phyloP scores from a whole-genome alignment of 2,797 vertebrate species.

The Ambastaia sidthimunki region DNA sequence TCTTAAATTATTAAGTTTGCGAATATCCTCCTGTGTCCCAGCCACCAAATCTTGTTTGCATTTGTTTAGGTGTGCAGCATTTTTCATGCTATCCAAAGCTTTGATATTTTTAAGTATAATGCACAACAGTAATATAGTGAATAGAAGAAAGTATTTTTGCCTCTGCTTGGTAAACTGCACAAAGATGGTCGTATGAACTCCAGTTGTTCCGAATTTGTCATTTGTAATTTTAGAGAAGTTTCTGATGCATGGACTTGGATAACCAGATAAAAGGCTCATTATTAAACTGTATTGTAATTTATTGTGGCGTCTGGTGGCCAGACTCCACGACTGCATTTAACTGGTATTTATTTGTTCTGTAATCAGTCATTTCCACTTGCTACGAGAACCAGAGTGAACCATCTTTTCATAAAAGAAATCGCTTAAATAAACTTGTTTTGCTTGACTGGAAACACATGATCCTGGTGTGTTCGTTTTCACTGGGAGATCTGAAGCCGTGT shows the following conservation, averaged over 20 bases:
- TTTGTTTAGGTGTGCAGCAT: slow-evolving; percentile 12
- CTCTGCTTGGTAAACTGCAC: not conserved
- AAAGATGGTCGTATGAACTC: slow-evolving; percentile 2
- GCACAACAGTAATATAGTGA: not conserved
- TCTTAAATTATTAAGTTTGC: slow-evolving; percentile 27
- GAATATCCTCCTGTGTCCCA: slow-evolving; percentile 2
- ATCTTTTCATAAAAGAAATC: slow-evolving; percentile 53
- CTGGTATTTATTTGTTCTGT: slow-evolving; percentile 72
- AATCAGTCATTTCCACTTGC: slow-evolving; percentile 64
- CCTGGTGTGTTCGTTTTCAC: slow-evolving; percentile 31
- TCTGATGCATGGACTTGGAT: slow-evolving; percentile 16
- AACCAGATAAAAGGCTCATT: slow-evolving; percentile 55
- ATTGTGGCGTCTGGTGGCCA: slow-evolving; percentile 71
- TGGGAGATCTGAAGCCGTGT: slow-evolving; percentile 30
- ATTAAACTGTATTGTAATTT: slow-evolving; percentile 72
- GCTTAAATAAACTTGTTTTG: slow-evolving; percentile 56
- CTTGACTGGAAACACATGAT: slow-evolving; percentile 66
- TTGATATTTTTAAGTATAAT: not conserved
- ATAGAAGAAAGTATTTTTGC: not conserved
- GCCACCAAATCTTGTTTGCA: slow-evolving; percentile 1
- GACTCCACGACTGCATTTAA: slow-evolving; percentile 72
- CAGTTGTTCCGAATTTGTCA: not conserved
- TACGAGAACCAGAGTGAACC: slow-evolving; percentile 41
- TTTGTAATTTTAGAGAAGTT: not conserved
- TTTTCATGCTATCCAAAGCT: slow-evolving; percentile 4